phyloP scores from a whole-genome alignment of 2,888 invertebrate genomes.

The Microplitis manilae region DNA sequence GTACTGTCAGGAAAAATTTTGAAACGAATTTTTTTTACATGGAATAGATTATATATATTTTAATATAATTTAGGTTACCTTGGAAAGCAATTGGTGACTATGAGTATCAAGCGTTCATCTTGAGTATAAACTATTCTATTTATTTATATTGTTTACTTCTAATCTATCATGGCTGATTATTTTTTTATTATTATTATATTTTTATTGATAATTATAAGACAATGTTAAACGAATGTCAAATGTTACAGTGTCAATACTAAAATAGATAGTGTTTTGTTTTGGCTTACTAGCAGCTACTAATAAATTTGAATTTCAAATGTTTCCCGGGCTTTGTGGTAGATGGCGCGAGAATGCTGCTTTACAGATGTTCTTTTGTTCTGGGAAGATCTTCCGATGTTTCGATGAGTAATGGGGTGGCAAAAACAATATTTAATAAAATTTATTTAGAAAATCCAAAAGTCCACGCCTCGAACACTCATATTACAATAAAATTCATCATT shows the following conservation, averaged over 20 bases:
- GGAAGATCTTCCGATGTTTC: no score
- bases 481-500: no score
- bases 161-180: slow-evolving; percentile 3
- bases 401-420: no score
- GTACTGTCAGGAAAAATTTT: no score
- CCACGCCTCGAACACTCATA: no score
- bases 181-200: background rate
- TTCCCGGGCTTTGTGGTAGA: background rate
- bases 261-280: slow-evolving; percentile 3
- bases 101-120: no score
- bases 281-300: background rate
- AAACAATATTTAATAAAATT: no score
- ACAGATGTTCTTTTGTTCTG: no score
- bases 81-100: background rate
- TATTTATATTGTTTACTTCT: background rate
- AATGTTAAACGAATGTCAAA: slow-evolving; percentile 67
- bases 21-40: no score
- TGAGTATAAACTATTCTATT: background rate
- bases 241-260: slow-evolving; percentile 34
- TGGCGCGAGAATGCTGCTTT: background rate
- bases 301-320: no score
- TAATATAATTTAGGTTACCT: background rate
- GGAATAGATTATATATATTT: no score
- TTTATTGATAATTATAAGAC: slow-evolving; percentile 37
- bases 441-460: no score